phyloP scores from a whole-genome alignment of 2,888 invertebrate species.

The Helobdella robusta region DNA sequence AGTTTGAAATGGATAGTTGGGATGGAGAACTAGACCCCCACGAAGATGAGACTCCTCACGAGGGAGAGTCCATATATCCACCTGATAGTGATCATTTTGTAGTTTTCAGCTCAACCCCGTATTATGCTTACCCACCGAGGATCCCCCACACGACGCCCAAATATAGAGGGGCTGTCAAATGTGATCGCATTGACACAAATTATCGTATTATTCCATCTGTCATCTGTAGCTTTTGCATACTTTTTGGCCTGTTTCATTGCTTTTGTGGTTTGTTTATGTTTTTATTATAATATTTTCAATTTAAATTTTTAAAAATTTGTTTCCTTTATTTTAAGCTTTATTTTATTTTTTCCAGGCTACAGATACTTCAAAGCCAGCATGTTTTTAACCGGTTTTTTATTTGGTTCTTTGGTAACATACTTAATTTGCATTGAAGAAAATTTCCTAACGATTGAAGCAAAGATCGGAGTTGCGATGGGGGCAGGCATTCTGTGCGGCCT shows the following conservation, averaged over 20 bases:
- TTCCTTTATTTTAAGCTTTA: not conserved
- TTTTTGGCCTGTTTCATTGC: constrained; percentile 73
- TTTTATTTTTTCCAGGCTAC: constrained; percentile 58
- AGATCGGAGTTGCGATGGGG: constrained; percentile 62
- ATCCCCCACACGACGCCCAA: constrained; percentile 22
- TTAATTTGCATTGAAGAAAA: constrained; percentile 70
- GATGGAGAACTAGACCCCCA: not conserved
- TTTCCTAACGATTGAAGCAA: constrained; percentile 61
- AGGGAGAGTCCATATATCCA: constrained; percentile 8
- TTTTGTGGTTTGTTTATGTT: constrained; percentile 62
- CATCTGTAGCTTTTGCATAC: constrained; percentile 63
- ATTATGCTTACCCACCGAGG: not conserved
- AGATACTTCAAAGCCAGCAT: constrained; percentile 77
- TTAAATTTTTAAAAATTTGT: not conserved
- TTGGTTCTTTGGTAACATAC: constrained; percentile 71
- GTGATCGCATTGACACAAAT: constrained; percentile 22
- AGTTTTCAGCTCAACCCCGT: constrained; percentile 24
- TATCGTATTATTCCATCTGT: constrained; percentile 52
- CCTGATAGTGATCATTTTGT: constrained; percentile 29
- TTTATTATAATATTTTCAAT: not conserved
- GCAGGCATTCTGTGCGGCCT: constrained; percentile 68
- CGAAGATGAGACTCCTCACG: constrained; percentile 8
- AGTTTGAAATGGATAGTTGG: constrained; percentile 9
- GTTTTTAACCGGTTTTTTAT: constrained; percentile 77
- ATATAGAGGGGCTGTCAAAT: constrained; percentile 7